A percentile compares a stretch with the other conserved stretches of the same genome.
Conservation (phyloP, 2,888 invertebrate genomes). For the Branchipolynoe longqiensis region DNA sequence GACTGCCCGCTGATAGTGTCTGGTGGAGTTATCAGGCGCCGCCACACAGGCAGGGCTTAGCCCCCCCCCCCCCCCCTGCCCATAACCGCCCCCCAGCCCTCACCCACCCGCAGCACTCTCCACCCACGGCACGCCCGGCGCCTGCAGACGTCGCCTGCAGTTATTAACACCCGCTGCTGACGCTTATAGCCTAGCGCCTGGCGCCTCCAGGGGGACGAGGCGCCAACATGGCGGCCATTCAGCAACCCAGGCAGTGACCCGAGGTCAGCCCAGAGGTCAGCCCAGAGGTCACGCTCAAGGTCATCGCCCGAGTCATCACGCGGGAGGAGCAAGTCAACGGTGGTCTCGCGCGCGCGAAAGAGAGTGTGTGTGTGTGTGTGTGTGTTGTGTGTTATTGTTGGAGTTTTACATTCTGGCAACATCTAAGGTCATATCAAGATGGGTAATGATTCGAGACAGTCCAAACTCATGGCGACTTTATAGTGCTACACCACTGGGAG, state of each 20-base stretch:
- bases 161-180: conserved; percentile 17
- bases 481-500: too few species aligned
- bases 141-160: too few species aligned
- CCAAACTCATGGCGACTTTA: too few species aligned
- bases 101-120: too few species aligned
- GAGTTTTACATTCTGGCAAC: too few species aligned
- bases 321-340: background rate
- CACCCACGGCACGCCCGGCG: background rate
- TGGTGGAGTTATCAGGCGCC: background rate
- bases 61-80: background rate
- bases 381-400: background rate
- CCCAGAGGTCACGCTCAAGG: background rate
- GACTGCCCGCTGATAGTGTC: background rate
- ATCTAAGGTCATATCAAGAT: too few species aligned
- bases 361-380: background rate
- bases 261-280: background rate
- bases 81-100: background rate
- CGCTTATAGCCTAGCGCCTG: conserved; percentile 1
- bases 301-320: background rate
- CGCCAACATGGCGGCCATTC: background rate
- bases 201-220: background rate
- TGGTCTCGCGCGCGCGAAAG: background rate
- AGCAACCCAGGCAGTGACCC: background rate
- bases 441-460: too few species aligned
- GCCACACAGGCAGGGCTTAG: background rate